Evolutionary conservation across 2,797 vertebrate species (phyloP).

Genomic region (Craterocephalus amniculus): DNA sequence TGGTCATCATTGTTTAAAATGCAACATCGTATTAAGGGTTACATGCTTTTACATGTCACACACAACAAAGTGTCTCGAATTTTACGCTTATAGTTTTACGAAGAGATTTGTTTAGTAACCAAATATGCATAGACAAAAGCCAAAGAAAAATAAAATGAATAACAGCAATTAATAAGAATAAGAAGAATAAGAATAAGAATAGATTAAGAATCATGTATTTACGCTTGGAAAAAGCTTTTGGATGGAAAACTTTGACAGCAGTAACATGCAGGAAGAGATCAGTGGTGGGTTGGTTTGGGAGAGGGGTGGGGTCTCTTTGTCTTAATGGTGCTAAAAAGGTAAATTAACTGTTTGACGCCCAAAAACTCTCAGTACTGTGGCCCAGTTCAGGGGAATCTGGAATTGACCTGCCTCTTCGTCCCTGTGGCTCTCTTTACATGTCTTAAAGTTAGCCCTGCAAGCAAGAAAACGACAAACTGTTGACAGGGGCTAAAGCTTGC

Average conservation of each 20-base stretch:
- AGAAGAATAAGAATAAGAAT: constrained; percentile 59
- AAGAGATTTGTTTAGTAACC: constrained; percentile 83
- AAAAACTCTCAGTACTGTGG: constrained; percentile 85
- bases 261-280: constrained; percentile 92
- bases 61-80: constrained; percentile 94
- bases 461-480: constrained; percentile 98
- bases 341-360: constrained; percentile 90
- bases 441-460: constrained; percentile 99
- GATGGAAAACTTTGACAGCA: constrained; percentile 91
- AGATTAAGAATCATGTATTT: constrained; percentile 69
- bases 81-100: constrained; percentile 79
- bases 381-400: constrained; percentile 96
- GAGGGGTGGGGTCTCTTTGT: constrained; percentile 86
- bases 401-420: constrained; percentile 98
- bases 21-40: constrained; percentile 98
- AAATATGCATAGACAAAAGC: constrained; percentile 94
- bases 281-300: constrained; percentile 80
- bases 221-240: constrained; percentile 87
- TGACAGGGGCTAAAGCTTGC: constrained; percentile 90
- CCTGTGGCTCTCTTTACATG: constrained; percentile 98
- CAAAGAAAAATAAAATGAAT: constrained; percentile 78
- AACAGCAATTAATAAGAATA: constrained; percentile 75
- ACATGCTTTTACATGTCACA: constrained; percentile 99
- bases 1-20: constrained; percentile 97
- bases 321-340: constrained; percentile 90